Conservation (phyloP, 1,140 invertebrate species). For the Pectinophora gossypiella region DNA sequence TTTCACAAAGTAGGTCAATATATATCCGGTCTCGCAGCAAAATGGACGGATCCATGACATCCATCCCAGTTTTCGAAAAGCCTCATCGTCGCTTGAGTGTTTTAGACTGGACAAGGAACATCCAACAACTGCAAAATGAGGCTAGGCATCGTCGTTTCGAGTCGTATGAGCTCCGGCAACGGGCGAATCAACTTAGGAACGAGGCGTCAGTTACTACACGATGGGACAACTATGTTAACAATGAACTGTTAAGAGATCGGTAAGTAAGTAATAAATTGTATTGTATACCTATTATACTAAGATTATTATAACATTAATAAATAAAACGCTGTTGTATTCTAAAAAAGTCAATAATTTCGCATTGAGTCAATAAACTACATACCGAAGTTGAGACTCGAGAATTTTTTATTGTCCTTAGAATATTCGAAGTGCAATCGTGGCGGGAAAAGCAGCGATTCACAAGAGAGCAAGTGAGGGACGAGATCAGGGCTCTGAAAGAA, state of each 20-base stretch:
- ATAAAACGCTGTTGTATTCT: neutral
- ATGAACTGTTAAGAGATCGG: conserved; percentile 83
- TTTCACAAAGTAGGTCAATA: neutral
- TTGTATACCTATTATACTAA: neutral
- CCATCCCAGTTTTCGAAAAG: conserved; percentile 79
- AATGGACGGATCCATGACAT: conserved; percentile 67
- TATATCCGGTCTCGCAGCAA: neutral
- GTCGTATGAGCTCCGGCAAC: conserved; percentile 82
- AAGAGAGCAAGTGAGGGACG: conserved; percentile 80
- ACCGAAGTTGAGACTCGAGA: no score
- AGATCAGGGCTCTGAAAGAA: conserved; percentile 82
- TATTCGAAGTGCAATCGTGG: conserved; percentile 86
- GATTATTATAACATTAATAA: neutral
- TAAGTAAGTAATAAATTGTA: conserved; percentile 36
- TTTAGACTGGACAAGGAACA: conserved; percentile 84
- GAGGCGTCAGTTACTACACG: conserved; percentile 87
- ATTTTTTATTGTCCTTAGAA: no score
- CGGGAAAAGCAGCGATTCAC: conserved; percentile 82
- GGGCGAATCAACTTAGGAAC: conserved; percentile 82
- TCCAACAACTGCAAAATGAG: conserved; percentile 81
- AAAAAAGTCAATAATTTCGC: no score
- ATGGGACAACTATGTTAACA: conserved; percentile 91
- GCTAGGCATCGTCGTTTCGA: conserved; percentile 78
- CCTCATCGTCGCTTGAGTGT: conserved; percentile 80
- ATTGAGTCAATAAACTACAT: no score